phyloP scores from a whole-genome alignment of 2,797 vertebrate species.

The Alosa sapidissima region DNA sequence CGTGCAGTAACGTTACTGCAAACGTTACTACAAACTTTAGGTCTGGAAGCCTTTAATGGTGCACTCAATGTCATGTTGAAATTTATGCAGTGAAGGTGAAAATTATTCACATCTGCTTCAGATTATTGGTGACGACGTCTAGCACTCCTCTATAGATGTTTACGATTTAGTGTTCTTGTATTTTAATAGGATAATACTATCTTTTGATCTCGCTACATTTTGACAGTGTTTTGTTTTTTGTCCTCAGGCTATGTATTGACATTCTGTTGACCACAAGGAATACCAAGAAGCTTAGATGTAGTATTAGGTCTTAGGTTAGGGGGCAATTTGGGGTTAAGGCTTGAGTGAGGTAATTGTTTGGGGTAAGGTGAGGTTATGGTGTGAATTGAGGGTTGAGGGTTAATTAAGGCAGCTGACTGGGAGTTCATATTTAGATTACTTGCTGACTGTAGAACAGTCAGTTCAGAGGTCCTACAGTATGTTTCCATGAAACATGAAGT shows the following conservation, averaged over 20 bases:
- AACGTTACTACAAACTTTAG: not conserved
- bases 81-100: not conserved
- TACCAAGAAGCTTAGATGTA: not conserved
- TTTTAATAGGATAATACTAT: not conserved
- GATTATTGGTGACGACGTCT: not conserved
- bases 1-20: not conserved
- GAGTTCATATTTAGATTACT: not conserved
- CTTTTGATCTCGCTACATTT: not conserved
- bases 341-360: not conserved
- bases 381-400: not conserved
- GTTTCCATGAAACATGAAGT: no score
- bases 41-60: not conserved
- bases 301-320: not conserved
- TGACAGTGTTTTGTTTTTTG: not conserved
- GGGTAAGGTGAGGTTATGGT: not conserved
- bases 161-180: not conserved
- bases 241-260: not conserved
- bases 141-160: not conserved
- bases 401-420: not conserved
- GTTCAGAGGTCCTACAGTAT: no score
- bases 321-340: not conserved
- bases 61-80: constrained; percentile 11
- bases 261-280: not conserved
- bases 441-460: no score
- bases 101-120: not conserved